Conservation (phyloP, 1,140 invertebrate species). For the Colletes latitarsis region DNA sequence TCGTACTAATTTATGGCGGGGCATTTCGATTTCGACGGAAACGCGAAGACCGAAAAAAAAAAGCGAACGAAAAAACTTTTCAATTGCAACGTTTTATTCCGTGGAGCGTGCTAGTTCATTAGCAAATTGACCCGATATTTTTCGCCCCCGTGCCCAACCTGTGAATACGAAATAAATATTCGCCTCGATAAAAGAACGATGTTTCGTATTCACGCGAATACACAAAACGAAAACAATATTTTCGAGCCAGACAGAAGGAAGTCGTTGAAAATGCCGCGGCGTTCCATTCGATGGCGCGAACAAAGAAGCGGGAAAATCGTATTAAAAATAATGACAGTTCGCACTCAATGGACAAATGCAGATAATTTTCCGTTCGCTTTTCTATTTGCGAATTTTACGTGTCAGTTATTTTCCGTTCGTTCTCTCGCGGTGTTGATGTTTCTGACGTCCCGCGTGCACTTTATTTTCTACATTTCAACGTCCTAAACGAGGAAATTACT, state of each 20-base stretch:
- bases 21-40: conserved; percentile 10
- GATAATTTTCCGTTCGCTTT: background rate
- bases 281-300: conserved; percentile 1
- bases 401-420: too few relatives aligned
- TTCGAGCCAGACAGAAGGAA: conserved; percentile 8
- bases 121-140: background rate
- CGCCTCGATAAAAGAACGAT: too few relatives aligned
- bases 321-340: background rate
- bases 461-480: too few relatives aligned
- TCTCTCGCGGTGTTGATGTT: too few relatives aligned
- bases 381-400: too few relatives aligned
- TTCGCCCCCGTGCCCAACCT: background rate
- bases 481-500: too few relatives aligned
- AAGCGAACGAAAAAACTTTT: background rate
- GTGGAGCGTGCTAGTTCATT: background rate
- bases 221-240: background rate
- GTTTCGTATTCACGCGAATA: background rate
- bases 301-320: background rate
- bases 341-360: background rate
- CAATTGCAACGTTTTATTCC: background rate
- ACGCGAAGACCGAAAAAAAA: conserved; percentile 1
- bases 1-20: conserved; percentile 32
- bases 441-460: too few relatives aligned
- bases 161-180: background rate
- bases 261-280: conserved; percentile 35